phyloP scores from a whole-genome alignment of 2,888 invertebrate genomes.

The Synanthedon tipuliformis region DNA sequence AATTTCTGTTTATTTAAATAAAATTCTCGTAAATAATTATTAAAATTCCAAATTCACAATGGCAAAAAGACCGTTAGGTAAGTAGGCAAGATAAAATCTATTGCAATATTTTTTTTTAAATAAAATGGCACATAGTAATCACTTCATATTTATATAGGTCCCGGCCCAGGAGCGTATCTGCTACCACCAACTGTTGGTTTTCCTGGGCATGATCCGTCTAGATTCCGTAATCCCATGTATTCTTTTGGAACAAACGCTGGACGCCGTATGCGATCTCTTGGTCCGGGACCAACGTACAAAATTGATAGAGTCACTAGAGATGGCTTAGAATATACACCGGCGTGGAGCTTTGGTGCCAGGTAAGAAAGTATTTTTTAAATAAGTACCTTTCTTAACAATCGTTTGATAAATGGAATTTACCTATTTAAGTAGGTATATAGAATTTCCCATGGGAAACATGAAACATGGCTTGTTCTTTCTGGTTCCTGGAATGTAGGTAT shows the following conservation, averaged over 20 bases:
- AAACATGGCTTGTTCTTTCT: too few relatives aligned
- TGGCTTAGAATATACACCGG: slow-evolving; percentile 54
- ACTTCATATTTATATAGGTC: slow-evolving; percentile 48
- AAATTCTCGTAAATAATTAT: not conserved
- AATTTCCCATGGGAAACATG: too few relatives aligned
- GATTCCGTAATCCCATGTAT: slow-evolving; percentile 73
- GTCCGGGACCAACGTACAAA: slow-evolving; percentile 59
- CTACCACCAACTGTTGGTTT: slow-evolving; percentile 74
- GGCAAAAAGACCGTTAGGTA: slow-evolving; percentile 39
- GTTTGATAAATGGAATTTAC: too few relatives aligned
- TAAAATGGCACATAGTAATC: too few relatives aligned
- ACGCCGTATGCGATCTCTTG: slow-evolving; percentile 54
- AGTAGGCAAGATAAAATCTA: slow-evolving; percentile 10
- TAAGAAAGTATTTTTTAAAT: not conserved
- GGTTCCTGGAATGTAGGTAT: too few relatives aligned
- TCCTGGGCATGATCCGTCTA: slow-evolving; percentile 72
- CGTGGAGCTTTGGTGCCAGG: slow-evolving; percentile 62
- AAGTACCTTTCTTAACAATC: too few relatives aligned
- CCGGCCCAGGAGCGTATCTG: slow-evolving; percentile 75
- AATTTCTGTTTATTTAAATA: not conserved
- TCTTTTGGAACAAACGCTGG: slow-evolving; percentile 64
- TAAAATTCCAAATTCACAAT: slow-evolving; percentile 16
- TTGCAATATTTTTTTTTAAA: not conserved
- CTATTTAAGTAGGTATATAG: too few relatives aligned
- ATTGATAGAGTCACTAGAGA: slow-evolving; percentile 52